These are phyloP conservation scores for Anoncus sp. DNA, from an alignment of 2,888 invertebrate species.

Conservation along the genomic window DNA sequence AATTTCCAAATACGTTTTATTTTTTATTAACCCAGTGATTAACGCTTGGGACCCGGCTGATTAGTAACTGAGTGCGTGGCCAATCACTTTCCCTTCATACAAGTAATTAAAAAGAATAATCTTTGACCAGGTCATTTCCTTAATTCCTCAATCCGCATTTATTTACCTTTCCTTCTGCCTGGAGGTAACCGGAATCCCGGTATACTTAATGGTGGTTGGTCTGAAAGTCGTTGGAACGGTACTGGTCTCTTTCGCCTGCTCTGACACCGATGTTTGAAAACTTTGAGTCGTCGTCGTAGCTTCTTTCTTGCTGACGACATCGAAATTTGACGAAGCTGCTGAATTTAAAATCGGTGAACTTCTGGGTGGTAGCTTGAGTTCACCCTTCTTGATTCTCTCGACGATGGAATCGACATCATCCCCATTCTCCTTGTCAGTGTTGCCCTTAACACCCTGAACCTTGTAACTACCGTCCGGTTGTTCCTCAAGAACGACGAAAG, in stretches of 20 bases:
- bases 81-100: conserved; percentile 12
- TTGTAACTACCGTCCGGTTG: conserved; percentile 94
- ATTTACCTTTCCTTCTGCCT: conserved; percentile 64
- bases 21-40: too few relatives aligned
- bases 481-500: conserved; percentile 94
- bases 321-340: conserved; percentile 65
- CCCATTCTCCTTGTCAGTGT: conserved; percentile 87
- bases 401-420: conserved; percentile 92
- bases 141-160: neutral
- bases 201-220: conserved; percentile 70
- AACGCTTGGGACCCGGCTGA: too few relatives aligned
- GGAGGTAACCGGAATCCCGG: conserved; percentile 56
- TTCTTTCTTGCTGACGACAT: conserved; percentile 70
- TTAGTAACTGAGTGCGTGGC: conserved; percentile 15
- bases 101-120: conserved; percentile 1
- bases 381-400: conserved; percentile 91
- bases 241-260: conserved; percentile 9
- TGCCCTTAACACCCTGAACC: conserved; percentile 92
- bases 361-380: conserved; percentile 90
- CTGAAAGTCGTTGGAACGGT: conserved; percentile 69
- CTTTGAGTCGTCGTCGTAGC: conserved; percentile 70
- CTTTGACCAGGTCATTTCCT: too few relatives aligned
- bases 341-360: conserved; percentile 79
- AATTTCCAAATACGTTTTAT: too few relatives aligned
- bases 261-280: conserved; percentile 61